These are phyloP conservation scores for Drosophila paracracens DNA, from an alignment of 2,888 invertebrate genomes.

Conservation along the genomic window DNA sequence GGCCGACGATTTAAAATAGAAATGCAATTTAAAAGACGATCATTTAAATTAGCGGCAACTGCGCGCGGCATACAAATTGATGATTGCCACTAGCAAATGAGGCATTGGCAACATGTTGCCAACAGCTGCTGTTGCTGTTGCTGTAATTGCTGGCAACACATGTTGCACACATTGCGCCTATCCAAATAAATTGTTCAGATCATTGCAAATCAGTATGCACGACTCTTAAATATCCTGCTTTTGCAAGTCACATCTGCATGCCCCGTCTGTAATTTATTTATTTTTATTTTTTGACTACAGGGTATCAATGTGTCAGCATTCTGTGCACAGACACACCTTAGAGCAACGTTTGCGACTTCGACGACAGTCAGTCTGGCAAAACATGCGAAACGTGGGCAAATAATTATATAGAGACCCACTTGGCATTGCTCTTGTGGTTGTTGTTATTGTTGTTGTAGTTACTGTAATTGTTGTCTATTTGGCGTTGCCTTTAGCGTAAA, in stretches of 20 bases:
- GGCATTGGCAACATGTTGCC: constrained; percentile 71
- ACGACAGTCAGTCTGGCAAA: constrained; percentile 77
- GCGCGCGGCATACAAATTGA: constrained; percentile 68
- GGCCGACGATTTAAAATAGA: constrained; percentile 53
- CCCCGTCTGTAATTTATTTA: neutral
- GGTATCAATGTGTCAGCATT: constrained; percentile 28
- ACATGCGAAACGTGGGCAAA: constrained; percentile 79
- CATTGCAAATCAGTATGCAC: neutral
- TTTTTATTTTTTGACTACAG: neutral
- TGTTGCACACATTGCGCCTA: constrained; percentile 63
- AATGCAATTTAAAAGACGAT: constrained; percentile 64
- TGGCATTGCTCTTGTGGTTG: constrained; percentile 49
- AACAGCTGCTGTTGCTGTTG: constrained; percentile 54
- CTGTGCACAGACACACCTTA: constrained; percentile 49
- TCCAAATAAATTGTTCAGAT: constrained; percentile 1
- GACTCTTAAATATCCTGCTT: constrained; percentile 2
- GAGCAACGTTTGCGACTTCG: constrained; percentile 46
- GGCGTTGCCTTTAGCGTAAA: constrained; percentile 77
- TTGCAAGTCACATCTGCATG: neutral
- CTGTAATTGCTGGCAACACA: constrained; percentile 47
- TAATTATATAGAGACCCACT: constrained; percentile 69
- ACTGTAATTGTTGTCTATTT: constrained; percentile 77
- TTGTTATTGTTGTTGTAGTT: constrained; percentile 42
- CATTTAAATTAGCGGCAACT: constrained; percentile 70
- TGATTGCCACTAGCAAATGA: constrained; percentile 54